Percentiles rank a stretch among this genome's conserved stretches.
Evolutionary conservation across 2,888 invertebrate genomes (phyloP).

Genomic region (Heliconius ethilla): DNA sequence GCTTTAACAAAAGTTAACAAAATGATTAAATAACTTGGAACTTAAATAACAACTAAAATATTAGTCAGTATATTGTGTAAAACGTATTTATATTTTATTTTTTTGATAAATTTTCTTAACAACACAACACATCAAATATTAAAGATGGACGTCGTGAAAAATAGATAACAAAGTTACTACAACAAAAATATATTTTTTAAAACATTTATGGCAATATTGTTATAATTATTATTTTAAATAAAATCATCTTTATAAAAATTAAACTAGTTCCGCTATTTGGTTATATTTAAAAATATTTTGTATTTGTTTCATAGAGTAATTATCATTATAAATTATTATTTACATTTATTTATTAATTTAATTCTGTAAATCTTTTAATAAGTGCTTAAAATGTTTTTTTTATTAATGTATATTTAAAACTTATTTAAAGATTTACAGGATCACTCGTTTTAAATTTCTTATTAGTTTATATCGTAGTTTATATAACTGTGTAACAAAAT

Average conservation of each 20-base stretch:
- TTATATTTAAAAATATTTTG: background rate
- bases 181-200: conserved; percentile 14
- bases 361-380: too few relatives aligned
- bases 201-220: conserved; percentile 11
- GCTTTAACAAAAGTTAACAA: conserved; percentile 27
- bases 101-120: conserved; percentile 67
- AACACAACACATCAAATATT: conserved; percentile 79
- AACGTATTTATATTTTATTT: conserved; percentile 52
- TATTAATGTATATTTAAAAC: too few relatives aligned
- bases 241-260: background rate
- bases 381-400: too few relatives aligned
- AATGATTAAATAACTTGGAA: conserved; percentile 50
- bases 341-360: too few relatives aligned
- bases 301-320: too few relatives aligned
- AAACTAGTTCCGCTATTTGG: background rate
- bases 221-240: background rate
- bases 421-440: too few relatives aligned
- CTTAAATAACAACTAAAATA: conserved; percentile 44
- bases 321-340: too few relatives aligned
- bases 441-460: too few relatives aligned
- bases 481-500: too few relatives aligned
- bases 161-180: conserved; percentile 71
- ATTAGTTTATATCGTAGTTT: too few relatives aligned
- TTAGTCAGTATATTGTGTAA: conserved; percentile 43
- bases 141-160: conserved; percentile 78